phyloP scores from a whole-genome alignment of 2,888 invertebrate species.

The Lasioglossum figueresi region DNA sequence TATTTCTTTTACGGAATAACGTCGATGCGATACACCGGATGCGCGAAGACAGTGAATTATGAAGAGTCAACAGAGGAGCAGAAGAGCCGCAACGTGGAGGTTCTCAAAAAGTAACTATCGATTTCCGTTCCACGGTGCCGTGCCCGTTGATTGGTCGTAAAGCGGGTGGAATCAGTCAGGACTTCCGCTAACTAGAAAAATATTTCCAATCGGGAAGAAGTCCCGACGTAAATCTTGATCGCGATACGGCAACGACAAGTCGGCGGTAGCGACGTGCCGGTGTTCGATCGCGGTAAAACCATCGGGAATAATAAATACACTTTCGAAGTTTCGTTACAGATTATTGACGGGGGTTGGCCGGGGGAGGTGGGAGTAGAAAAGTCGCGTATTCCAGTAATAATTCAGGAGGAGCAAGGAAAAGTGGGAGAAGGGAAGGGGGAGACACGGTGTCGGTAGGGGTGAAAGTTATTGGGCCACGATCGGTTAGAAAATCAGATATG shows the following conservation, averaged over 20 bases:
- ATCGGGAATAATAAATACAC: slow-evolving; percentile 52
- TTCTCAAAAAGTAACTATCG: not conserved
- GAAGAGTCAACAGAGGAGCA: not conserved
- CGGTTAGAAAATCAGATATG: slow-evolving; percentile 73
- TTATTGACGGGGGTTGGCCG: slow-evolving; percentile 34
- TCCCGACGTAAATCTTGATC: slow-evolving; percentile 35
- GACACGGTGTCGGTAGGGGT: slow-evolving; percentile 6
- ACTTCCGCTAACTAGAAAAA: slow-evolving; percentile 21
- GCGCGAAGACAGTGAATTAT: not conserved
- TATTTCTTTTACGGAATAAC: not conserved
- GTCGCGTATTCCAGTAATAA: slow-evolving; percentile 47
- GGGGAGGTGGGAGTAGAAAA: not conserved
- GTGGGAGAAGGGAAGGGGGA: not conserved
- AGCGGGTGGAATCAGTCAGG: not conserved
- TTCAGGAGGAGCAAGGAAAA: slow-evolving; percentile 27
- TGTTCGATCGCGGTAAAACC: slow-evolving; percentile 15
- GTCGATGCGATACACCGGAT: not conserved
- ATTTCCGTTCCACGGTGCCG: not conserved
- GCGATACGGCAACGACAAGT: slow-evolving; percentile 22
- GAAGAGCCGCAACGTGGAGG: not conserved
- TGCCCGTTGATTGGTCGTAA: not conserved
- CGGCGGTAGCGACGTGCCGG: slow-evolving; percentile 9
- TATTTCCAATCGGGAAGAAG: slow-evolving; percentile 25
- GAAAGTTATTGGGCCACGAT: slow-evolving; percentile 70
- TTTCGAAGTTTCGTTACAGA: slow-evolving; percentile 45